Base-by-base conservation (phyloP, 2,888 invertebrate genomes). In the Cheilosia vulpina region DNA sequence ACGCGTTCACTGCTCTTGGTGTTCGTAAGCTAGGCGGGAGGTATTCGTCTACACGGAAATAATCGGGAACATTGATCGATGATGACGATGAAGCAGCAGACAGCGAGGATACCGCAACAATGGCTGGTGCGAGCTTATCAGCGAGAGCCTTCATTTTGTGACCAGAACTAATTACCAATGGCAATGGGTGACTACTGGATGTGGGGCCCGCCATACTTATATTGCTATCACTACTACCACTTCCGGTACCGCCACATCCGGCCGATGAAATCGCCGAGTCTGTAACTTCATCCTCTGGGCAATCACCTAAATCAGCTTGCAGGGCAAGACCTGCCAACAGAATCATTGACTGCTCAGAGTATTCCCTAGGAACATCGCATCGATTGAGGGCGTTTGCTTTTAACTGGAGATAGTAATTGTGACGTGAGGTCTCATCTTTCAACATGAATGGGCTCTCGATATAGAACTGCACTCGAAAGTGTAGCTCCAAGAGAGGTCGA, bases 381-480 rank as follows among this genome's bases (percentile, higher is more conserved):
- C 95, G 94, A 81, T 95, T 94, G 85, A 95, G 94, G 87, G 96
- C 94, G 93, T 99, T 99, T 93, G 97, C 96, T 87, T 97, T 96
- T 91, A 99, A 93, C 93, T 99, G 99, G 89, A 97, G 94, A 93
- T 98, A 99, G 93, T 99, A 99, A 91, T 98, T 96, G 92, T 97
- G 97, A 80, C 98, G 94, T 71, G 98, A 97, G 89, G 96, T 95
- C 90, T 97, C 97, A 94, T 98, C 98, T 93, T 97, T 96, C 90
- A 98, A 94, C 88, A 98, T 94, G 89, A 97, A 94, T 85, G 97
- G 97, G 91, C 97, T 97, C 93, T 98, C 98, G 90, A 98, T 96
- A 93, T 98, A 98, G 93, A 97, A 98, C 93, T 98, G 97, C 90
- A 98, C 97, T 88, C 97, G 95, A 92, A 98, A 96, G 93, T 97